Conservation (phyloP, 2,113 vertebrate genomes). For the Nothocercus julius region DNA sequence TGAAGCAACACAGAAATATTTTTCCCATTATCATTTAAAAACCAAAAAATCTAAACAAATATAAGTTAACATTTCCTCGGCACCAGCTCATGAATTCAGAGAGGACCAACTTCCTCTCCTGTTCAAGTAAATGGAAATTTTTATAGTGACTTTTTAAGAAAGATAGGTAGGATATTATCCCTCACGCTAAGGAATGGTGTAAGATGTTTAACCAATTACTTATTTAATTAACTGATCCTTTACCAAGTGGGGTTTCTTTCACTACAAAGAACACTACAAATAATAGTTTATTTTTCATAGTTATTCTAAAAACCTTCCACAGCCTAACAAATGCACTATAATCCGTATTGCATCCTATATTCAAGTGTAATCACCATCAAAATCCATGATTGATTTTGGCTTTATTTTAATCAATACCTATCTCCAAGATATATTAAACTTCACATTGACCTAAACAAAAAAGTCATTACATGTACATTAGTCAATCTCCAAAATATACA, state of each 20-base stretch:
- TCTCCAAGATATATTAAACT: constrained; percentile 65
- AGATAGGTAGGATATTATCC: not conserved
- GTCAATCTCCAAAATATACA: constrained; percentile 39
- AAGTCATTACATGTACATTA: constrained; percentile 63
- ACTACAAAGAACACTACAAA: too few relatives aligned
- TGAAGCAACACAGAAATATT: not conserved
- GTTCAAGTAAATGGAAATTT: not conserved
- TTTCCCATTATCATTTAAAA: not conserved
- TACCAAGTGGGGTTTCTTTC: not conserved
- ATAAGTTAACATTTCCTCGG: not conserved
- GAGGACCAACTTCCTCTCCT: not conserved
- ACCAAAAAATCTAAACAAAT: not conserved
- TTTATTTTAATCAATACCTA: constrained; percentile 70
- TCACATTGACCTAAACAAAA: constrained; percentile 62
- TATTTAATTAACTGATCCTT: not conserved
- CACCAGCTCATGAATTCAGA: not conserved
- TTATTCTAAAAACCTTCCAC: not conserved
- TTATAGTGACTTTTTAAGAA: not conserved
- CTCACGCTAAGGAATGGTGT: not conserved
- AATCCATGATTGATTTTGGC: constrained; percentile 69
- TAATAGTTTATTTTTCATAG: not conserved
- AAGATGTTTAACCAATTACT: not conserved
- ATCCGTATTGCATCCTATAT: constrained; percentile 55
- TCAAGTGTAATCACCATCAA: constrained; percentile 67
- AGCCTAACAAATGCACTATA: not conserved